Base-by-base conservation (phyloP, 1,140 invertebrate genomes). In the Plodia interpunctella region DNA sequence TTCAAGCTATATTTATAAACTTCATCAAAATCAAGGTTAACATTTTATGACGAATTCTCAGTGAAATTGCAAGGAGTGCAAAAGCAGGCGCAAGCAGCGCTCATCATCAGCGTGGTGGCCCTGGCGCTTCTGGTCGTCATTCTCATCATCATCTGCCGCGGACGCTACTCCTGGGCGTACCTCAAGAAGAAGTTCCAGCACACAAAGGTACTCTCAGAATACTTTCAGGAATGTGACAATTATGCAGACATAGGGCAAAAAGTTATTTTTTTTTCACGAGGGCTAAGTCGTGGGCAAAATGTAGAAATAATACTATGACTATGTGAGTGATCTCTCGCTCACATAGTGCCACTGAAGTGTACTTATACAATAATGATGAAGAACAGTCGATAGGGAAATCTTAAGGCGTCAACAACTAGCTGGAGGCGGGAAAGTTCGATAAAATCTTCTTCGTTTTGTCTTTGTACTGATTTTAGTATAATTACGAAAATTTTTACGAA, bases 101-200 rank as follows among this genome's bases (percentile, higher is more conserved):
- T 87, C 35, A 87, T 88, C 21, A 71, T 88, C 32, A 87, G 85
- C 59, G 72, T 70, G 6, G 77, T 88, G 1, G 76, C 83, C 0
- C 59, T 88, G 53, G 85, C 83, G 0, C 68, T 84, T 0, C 49
- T 88, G 50, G 50, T 85, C 52, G 63, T 88, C 2, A 51, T 83
- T 0, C 52, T 88, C 21, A 76, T 85, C 57, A 74, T 85, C 49
- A 17, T 80, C 6, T 87, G 85, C 56, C 70, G 76, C 5, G 77
- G 75, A 9, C 79, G 70, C 28, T 51, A 87, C 18, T 80, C 82
- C 4, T 87, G 82, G 83, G 75, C 74, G 57, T 83, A 80, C 54
- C 66, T 88, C 54, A 85, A 84, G 57, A 78, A 88, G 57, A 87
- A 83, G 57, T 65, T 87, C 15, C 83, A 87, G 61, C 83, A 82